Percentiles rank a stretch among this genome's conserved stretches.
Conservation (phyloP, 2,888 invertebrate species). For the Noctua pronuba region DNA sequence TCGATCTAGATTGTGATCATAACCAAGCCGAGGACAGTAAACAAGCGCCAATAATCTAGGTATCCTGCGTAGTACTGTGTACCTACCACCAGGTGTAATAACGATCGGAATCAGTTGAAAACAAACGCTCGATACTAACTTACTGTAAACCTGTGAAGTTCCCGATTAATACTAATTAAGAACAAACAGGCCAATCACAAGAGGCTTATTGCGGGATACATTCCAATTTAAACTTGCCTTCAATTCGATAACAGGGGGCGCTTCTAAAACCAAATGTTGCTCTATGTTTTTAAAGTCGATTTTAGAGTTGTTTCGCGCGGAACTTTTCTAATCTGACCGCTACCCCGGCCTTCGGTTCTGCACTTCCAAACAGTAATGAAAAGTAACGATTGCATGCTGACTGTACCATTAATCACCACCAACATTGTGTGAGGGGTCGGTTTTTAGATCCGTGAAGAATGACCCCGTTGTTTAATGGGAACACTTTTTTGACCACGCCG, state of each 20-base stretch:
- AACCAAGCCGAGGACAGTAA: constrained; percentile 48
- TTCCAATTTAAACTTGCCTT: constrained; percentile 90
- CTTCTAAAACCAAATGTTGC: constrained; percentile 89
- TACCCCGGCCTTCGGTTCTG: constrained; percentile 83
- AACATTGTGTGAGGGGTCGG: constrained; percentile 68
- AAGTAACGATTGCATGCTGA: constrained; percentile 90
- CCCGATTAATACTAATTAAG: constrained; percentile 90
- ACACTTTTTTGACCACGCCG: constrained; percentile 43
- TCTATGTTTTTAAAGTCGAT: constrained; percentile 89
- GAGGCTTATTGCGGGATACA: constrained; percentile 90
- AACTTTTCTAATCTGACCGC: constrained; percentile 90
- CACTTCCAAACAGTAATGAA: constrained; percentile 90
- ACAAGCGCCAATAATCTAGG: constrained; percentile 47
- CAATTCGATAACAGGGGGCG: constrained; percentile 82
- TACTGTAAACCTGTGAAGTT: constrained; percentile 77
- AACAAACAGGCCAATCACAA: constrained; percentile 89
- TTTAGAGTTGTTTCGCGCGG: constrained; percentile 86
- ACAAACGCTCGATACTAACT: constrained; percentile 63
- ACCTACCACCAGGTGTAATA: constrained; percentile 33
- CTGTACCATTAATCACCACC: constrained; percentile 87
- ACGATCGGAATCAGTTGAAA: constrained; percentile 48
- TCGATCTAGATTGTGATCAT: constrained; percentile 52
- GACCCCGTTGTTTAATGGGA: constrained; percentile 63
- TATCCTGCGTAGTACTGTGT: constrained; percentile 16
- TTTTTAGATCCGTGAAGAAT: constrained; percentile 72